Evolutionary conservation across 2,888 invertebrate species (phyloP).

Genomic region (Heliothis peltigera): DNA sequence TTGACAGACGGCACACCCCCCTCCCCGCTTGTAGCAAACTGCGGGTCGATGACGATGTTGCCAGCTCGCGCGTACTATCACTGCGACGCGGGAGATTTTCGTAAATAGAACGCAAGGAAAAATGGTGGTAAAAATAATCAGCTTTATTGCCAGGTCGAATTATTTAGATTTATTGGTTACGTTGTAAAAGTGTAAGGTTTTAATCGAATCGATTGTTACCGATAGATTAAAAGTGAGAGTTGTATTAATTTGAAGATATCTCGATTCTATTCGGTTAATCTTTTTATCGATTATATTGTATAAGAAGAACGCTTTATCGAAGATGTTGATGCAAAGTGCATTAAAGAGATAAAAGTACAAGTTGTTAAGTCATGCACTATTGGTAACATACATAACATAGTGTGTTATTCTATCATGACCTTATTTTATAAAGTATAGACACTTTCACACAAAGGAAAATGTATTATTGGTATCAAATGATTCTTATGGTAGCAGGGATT

Average conservation of each 20-base stretch:
- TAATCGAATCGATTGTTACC: slow-evolving; percentile 26
- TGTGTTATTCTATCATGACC: too few species aligned
- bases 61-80: slow-evolving; percentile 65
- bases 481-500: too few species aligned
- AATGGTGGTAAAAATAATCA: slow-evolving; percentile 40
- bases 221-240: slow-evolving; percentile 26
- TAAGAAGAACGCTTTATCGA: slow-evolving; percentile 9
- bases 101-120: slow-evolving; percentile 47
- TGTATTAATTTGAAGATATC: slow-evolving; percentile 42
- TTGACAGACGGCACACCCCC: slow-evolving; percentile 81
- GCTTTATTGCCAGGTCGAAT: slow-evolving; percentile 41
- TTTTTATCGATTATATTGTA: slow-evolving; percentile 26
- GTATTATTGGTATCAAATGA: too few species aligned
- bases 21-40: slow-evolving; percentile 69
- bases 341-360: slow-evolving; percentile 33
- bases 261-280: slow-evolving; percentile 23
- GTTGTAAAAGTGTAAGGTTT: slow-evolving; percentile 7
- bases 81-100: slow-evolving; percentile 59
- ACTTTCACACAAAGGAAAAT: too few species aligned
- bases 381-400: not conserved
- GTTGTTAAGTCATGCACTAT: slow-evolving; percentile 16
- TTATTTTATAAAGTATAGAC: too few species aligned
- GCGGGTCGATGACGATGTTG: slow-evolving; percentile 86
- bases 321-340: slow-evolving; percentile 36
- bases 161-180: slow-evolving; percentile 21